phyloP scores from a whole-genome alignment of 2,888 invertebrate genomes.

The Palloptera scutellata region DNA sequence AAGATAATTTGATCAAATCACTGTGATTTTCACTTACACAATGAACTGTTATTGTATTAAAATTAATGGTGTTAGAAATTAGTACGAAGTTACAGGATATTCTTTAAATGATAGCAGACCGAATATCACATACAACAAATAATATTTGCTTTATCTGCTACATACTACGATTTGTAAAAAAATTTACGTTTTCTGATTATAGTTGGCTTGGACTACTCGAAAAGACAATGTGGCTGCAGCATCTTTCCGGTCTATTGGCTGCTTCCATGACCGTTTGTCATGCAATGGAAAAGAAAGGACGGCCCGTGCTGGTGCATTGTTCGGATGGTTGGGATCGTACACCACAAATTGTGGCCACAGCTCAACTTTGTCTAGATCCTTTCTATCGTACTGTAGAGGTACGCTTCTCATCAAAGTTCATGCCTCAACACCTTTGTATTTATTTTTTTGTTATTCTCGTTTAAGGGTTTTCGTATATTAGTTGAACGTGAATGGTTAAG shows the following conservation, averaged over 20 bases:
- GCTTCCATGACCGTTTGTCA: conserved; percentile 83
- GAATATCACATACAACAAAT: too few relatives aligned
- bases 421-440: background rate
- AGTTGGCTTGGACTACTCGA: conserved; percentile 92
- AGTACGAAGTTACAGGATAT: too few relatives aligned
- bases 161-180: too few relatives aligned
- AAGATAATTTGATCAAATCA: too few relatives aligned
- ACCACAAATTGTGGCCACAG: conserved; percentile 93
- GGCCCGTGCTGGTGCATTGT: conserved; percentile 96
- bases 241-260: conserved; percentile 84
- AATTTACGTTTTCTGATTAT: conserved; percentile 47
- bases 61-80: too few relatives aligned
- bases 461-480: conserved; percentile 89
- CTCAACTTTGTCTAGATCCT: conserved; percentile 91
- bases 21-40: too few relatives aligned
- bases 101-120: too few relatives aligned
- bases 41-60: too few relatives aligned
- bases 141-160: too few relatives aligned
- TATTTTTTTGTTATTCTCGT: background rate
- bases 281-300: conserved; percentile 80
- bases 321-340: conserved; percentile 99
- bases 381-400: conserved; percentile 93
- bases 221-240: conserved; percentile 89
- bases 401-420: conserved; percentile 22
- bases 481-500: conserved; percentile 97